Conservation (phyloP, 2,888 invertebrate species). For the Brachylomia viminalis region DNA sequence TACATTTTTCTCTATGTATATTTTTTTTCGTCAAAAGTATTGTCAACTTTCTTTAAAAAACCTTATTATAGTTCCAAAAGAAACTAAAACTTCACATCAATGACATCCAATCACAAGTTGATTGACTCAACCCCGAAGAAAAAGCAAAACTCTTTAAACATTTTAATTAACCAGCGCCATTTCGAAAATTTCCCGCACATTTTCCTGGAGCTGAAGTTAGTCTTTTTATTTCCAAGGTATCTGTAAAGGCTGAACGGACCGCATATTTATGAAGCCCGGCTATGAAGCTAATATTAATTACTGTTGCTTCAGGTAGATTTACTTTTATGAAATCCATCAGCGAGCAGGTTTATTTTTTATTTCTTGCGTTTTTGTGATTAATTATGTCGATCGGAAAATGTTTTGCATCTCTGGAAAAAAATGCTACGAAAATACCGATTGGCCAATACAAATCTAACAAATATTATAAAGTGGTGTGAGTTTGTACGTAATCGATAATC, state of each 20-base stretch:
- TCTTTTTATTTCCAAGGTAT: constrained; percentile 42
- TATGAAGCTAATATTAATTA: constrained; percentile 52
- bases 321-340: constrained; percentile 17
- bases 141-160: background rate
- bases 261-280: constrained; percentile 35
- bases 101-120: background rate
- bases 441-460: background rate
- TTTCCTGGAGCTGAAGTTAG: constrained; percentile 26
- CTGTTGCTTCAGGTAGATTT: constrained; percentile 20
- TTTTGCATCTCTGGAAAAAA: background rate
- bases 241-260: constrained; percentile 18
- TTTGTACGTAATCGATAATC: background rate
- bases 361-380: constrained; percentile 1
- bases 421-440: background rate
- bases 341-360: background rate
- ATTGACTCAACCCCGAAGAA: background rate
- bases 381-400: constrained; percentile 3
- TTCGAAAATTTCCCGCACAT: constrained; percentile 1
- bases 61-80: background rate
- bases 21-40: background rate
- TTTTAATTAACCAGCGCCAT: constrained; percentile 6
- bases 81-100: background rate
- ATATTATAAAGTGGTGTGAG: background rate
- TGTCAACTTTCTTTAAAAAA: background rate
- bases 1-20: too few relatives aligned